A percentile compares a stretch with the other conserved stretches of the same genome.
Conservation (phyloP, 2,113 vertebrate genomes). For the Pogonocichla stellata region DNA sequence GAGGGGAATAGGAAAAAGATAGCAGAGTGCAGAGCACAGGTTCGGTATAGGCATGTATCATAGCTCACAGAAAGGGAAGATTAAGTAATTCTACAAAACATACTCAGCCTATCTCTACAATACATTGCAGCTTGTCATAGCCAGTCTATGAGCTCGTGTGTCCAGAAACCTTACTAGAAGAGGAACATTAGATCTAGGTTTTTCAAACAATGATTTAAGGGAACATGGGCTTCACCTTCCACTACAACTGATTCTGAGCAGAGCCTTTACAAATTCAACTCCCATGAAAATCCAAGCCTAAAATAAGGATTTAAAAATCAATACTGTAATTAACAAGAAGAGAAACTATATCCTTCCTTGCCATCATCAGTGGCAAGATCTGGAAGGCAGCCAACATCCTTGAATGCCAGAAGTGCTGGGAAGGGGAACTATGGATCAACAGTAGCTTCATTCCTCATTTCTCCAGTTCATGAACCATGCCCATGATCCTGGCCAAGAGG, state of each 20-base stretch:
- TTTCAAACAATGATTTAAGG: background rate
- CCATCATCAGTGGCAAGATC: background rate
- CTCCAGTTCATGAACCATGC: background rate
- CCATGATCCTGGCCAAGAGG: background rate
- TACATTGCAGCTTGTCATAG: background rate
- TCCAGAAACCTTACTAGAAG: background rate
- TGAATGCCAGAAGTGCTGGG: rapidly evolving
- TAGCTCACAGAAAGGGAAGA: background rate
- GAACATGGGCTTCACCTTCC: background rate
- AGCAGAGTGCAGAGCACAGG: background rate
- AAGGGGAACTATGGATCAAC: background rate
- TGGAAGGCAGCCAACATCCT: background rate
- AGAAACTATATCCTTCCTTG: background rate
- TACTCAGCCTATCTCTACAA: background rate
- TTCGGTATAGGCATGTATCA: background rate
- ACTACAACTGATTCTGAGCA: background rate
- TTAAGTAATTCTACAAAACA: background rate
- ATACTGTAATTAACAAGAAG: background rate
- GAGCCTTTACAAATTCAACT: background rate
- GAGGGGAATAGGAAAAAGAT: background rate
- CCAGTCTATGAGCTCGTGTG: background rate
- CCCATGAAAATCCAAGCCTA: background rate
- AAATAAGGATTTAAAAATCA: background rate
- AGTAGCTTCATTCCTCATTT: background rate
- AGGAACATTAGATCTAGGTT: background rate